A percentile compares a stretch with the other conserved stretches of the same genome.
phyloP scores from a whole-genome alignment of 2,888 invertebrate species.

The Meliscaeva auricollis region DNA sequence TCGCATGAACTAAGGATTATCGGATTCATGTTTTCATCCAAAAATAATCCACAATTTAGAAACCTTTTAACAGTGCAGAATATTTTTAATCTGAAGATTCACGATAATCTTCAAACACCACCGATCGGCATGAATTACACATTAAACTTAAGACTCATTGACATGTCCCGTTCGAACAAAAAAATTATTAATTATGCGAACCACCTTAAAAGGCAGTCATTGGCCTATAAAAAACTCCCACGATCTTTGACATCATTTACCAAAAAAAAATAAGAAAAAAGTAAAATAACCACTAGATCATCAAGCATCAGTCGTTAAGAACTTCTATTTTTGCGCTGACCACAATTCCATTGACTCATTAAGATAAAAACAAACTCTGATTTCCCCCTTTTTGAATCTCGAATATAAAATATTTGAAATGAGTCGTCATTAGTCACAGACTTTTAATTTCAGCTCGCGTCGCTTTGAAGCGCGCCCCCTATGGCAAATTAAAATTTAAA shows the following conservation, averaged over 20 bases:
- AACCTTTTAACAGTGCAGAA: too few relatives aligned
- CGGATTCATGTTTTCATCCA: too few relatives aligned
- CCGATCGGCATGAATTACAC: background rate
- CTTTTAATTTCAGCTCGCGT: constrained; percentile 49
- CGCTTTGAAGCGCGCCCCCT: constrained; percentile 35
- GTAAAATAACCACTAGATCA: background rate
- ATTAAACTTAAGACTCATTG: background rate
- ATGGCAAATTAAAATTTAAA: constrained; percentile 32
- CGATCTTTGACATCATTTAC: constrained; percentile 57
- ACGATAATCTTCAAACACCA: background rate
- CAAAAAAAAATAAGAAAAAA: background rate
- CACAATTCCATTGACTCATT: constrained; percentile 24
- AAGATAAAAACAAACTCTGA: background rate
- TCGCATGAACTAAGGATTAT: too few relatives aligned
- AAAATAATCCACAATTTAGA: too few relatives aligned
- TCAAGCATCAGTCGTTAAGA: constrained; percentile 4
- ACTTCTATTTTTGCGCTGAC: constrained; percentile 21
- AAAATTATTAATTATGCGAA: constrained; percentile 16
- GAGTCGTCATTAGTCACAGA: constrained; percentile 64
- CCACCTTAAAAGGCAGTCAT: constrained; percentile 26
- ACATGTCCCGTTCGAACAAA: constrained; percentile 16
- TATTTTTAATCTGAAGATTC: background rate
- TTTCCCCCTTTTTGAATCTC: background rate
- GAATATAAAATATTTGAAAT: background rate
- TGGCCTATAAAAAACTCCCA: constrained; percentile 48